Conservation (phyloP, 2,113 vertebrate genomes). For the Corythaeola cristata region DNA sequence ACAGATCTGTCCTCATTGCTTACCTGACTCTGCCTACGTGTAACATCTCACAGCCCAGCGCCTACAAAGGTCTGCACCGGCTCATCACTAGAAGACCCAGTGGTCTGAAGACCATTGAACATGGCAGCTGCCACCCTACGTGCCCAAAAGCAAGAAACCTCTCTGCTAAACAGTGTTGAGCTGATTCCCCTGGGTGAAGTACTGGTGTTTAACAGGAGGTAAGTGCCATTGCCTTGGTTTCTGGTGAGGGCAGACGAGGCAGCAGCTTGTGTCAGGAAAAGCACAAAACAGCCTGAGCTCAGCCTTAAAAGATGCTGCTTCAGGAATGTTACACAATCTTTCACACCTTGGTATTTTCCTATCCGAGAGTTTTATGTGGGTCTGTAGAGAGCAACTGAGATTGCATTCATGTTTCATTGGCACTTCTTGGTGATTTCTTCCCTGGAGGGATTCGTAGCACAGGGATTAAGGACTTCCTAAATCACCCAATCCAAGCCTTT, state of each 20-base stretch:
- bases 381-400: not conserved
- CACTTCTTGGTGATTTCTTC: not conserved
- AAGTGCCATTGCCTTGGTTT: not conserved
- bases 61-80: not conserved
- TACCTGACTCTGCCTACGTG: no score
- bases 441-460: not conserved
- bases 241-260: not conserved
- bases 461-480: not conserved
- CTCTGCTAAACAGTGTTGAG: not conserved
- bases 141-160: conserved; percentile 12
- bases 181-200: not conserved
- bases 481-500: not conserved
- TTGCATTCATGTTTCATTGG: not conserved
- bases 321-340: not conserved
- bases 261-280: not conserved
- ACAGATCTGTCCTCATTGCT: not conserved
- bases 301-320: not conserved
- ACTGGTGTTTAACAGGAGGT: not conserved
- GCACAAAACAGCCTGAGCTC: not conserved
- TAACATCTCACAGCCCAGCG: not conserved
- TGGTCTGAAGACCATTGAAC: not conserved
- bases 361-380: not conserved
- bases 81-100: not conserved
- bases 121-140: not conserved
- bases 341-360: not conserved